phyloP scores from a whole-genome alignment of 2,113 vertebrate species.

The Procapra przewalskii region DNA sequence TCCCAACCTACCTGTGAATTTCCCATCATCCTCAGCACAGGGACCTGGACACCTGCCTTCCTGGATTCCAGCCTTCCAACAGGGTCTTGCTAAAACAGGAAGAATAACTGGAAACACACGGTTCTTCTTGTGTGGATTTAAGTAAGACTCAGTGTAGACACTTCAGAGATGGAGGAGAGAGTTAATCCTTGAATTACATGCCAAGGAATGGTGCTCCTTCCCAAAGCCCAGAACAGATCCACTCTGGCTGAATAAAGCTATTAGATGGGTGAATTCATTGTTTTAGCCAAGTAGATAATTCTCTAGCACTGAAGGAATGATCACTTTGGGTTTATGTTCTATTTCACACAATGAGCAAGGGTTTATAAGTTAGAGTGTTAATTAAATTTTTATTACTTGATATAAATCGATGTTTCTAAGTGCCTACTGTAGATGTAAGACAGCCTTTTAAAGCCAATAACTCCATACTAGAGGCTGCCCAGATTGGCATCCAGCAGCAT shows the following conservation, averaged over 20 bases:
- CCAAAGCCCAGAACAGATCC: background rate
- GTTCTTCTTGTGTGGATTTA: background rate
- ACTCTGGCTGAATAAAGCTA: background rate
- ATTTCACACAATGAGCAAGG: background rate
- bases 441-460: background rate
- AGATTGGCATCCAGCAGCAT: background rate
- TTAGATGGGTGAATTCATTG: background rate
- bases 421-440: constrained; percentile 21
- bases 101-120: rapidly evolving
- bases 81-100: background rate
- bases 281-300: constrained; percentile 30
- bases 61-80: background rate
- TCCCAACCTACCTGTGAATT: no score
- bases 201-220: background rate
- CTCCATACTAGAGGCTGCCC: background rate
- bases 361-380: constrained; percentile 41
- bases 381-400: constrained; percentile 63
- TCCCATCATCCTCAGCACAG: background rate
- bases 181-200: background rate
- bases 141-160: background rate
- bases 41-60: no score
- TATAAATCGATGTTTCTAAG: constrained; percentile 36
- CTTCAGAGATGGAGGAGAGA: background rate
- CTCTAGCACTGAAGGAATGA: background rate
- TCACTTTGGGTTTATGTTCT: constrained; percentile 33